Evolutionary conservation across 1,140 invertebrate genomes (phyloP), one percentile per base, ranked within the genome.

Genomic region (Scaptodrosophila lebanonensis): DNA sequence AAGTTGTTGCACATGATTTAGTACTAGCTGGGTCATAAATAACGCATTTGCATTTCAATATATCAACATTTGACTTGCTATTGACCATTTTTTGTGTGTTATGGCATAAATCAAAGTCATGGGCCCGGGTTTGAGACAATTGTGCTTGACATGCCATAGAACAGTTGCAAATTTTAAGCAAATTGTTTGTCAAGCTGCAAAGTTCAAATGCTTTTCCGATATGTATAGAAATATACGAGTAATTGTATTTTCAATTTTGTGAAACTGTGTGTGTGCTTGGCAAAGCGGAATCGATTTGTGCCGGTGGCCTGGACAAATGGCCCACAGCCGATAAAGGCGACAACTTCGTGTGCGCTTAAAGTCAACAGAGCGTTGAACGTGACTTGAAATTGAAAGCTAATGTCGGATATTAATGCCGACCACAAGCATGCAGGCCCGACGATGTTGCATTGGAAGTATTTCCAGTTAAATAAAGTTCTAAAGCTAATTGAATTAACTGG

Each of bases 341-440:
- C 20, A 54, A 33, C 27, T 30, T 43, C 29, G 40, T 58, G 54
- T 42, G 36, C n/a, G 36, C 33, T 58, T 62, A 49, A 64, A 66
- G 65, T 63, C 58, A 49, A 62, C 52, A 58, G 29, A 54, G 66
- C 51, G 49, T 12, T 59, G 47, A 76, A 77, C 73, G 75, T 73
- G 73, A 77, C 73, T 77, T 52, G 73, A 79, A 68, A 73, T 56
- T 47, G 75, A 79, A 71, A 69, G 67, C 68, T 66, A 62, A 61
- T 59, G 62, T 72, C 59, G 43, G 60, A 49, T 62, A 62, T 61
- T 20, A 11, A 30, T 2, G 18, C 5, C 8, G 13, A n/a, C 48
- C n/a, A 48, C 18, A 27, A 20, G 44, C 17, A 11, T 12, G 15
- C 36, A 42, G 17, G 11, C 29, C n/a, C 33, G 18, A 3, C 20